Evolutionary conservation across 1,140 invertebrate species (phyloP), one percentile per base, ranked within the genome.

Genomic region (Drosophila azteca): DNA sequence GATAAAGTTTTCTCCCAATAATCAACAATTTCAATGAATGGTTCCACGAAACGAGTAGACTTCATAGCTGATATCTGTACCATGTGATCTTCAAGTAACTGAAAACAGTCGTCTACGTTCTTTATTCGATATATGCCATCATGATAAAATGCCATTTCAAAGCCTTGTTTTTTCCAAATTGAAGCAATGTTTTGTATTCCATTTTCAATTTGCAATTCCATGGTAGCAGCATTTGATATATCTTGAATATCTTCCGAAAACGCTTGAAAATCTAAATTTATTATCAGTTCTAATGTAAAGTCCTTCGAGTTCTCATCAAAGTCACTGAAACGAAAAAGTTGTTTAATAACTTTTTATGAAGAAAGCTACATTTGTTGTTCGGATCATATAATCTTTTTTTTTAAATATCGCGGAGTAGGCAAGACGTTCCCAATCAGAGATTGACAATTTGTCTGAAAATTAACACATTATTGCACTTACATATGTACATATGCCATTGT

Each of bases 201-300:
- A 93, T 96, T 94, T 93, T 97, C 96, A 81, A 97, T 97, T 65
- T 94, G 94, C 48, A 97, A 90, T 92, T 97, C 96, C 94, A 97
- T 97, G 2, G 95, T 96, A 1, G 96, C 96, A 2, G 96, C 94
- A 77, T 95, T 95, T 1, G 96, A 97, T 64, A 97, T 95, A 73
- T 97, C 96, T 69, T 93, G 93, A 67, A 98, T 97, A 67, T 95
- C 94, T 53, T 97, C 96, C 20, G 95, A 94, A 91, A 94, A 96
- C 69, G 94, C 93, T 91, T 96, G 95, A 92, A 97, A 95, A 69
- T 96, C 94, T 90, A 96, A 94, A 52, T 94, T 93, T 78, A 96
- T 95, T 55, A 97, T 96, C 11, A 94, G 92, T 68, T 96, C 95
- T 57, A 97, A 91, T 26, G 96, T 97, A 81, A 97, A 97, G 51